Percentiles rank a stretch among this genome's conserved stretches.
Evolutionary conservation across 1,140 invertebrate genomes (phyloP).

Genomic region (Formica selysi): DNA sequence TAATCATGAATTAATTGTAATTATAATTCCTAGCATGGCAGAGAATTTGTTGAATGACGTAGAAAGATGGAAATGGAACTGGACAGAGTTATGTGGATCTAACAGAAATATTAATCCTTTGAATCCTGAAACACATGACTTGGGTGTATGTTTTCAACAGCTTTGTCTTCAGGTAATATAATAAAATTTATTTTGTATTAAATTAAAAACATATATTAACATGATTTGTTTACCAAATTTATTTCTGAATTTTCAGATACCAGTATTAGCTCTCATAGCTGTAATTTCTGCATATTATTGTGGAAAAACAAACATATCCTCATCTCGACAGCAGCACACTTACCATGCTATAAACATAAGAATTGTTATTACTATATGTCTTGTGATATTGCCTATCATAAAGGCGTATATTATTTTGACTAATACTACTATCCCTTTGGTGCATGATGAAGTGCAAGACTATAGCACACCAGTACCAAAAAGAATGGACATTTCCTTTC

Average conservation of each 20-base stretch:
- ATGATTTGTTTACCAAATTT: slow-evolving; percentile 19
- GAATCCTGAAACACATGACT: slow-evolving; percentile 89
- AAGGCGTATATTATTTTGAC: slow-evolving; percentile 88
- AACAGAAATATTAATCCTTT: slow-evolving; percentile 88
- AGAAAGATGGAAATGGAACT: slow-evolving; percentile 88
- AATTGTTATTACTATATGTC: slow-evolving; percentile 87
- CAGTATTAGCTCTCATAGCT: slow-evolving; percentile 90
- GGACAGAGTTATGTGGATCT: slow-evolving; percentile 91
- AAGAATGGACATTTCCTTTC: neutral
- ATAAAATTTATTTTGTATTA: slow-evolving; percentile 41
- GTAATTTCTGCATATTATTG: slow-evolving; percentile 92
- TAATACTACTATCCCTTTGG: slow-evolving; percentile 74
- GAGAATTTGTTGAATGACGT: slow-evolving; percentile 48
- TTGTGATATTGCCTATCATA: slow-evolving; percentile 89
- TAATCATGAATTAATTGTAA: slow-evolving; percentile 10
- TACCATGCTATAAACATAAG: slow-evolving; percentile 89
- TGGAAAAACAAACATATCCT: slow-evolving; percentile 88
- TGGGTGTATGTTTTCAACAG: slow-evolving; percentile 94
- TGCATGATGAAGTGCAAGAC: slow-evolving; percentile 18
- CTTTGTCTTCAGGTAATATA: slow-evolving; percentile 89
- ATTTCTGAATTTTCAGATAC: slow-evolving; percentile 86
- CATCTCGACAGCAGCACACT: slow-evolving; percentile 87
- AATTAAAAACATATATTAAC: neutral
- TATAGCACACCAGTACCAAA: slow-evolving; percentile 2
- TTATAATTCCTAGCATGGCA: slow-evolving; percentile 65